A percentile compares a stretch with the other conserved stretches of the same genome.
These are phyloP conservation scores for Rosalia funebris DNA, from an alignment of 2,888 invertebrate species.

Conservation along the genomic window DNA sequence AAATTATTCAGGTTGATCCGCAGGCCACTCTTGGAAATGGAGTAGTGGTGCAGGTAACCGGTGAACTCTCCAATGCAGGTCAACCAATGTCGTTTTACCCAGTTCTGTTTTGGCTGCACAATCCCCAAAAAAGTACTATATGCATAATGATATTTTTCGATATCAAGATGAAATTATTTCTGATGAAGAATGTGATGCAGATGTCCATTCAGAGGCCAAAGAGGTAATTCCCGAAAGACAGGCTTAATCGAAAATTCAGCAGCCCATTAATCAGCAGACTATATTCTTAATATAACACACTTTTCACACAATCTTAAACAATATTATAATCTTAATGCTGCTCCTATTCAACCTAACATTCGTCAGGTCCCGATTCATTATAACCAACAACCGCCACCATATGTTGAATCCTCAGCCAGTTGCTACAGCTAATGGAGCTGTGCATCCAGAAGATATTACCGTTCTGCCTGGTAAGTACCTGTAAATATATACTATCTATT, in stretches of 20 bases:
- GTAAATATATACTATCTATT: not conserved
- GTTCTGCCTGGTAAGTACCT: constrained; percentile 50
- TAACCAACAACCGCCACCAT: constrained; percentile 57
- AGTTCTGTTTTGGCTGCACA: constrained; percentile 96
- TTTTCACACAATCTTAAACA: no score
- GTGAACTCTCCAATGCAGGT: constrained; percentile 95
- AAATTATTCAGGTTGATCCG: constrained; percentile 94
- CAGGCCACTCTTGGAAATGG: constrained; percentile 89
- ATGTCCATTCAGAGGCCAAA: constrained; percentile 73
- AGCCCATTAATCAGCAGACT: constrained; percentile 58
- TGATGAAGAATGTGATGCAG: constrained; percentile 71
- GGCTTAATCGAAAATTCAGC: constrained; percentile 49
- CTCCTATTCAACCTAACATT: constrained; percentile 53
- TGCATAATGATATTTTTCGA: constrained; percentile 98
- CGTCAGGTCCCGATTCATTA: constrained; percentile 44
- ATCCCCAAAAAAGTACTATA: constrained; percentile 97
- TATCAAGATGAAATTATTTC: constrained; percentile 83
- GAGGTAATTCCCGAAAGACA: constrained; percentile 63
- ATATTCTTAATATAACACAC: no score
- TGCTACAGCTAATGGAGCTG: constrained; percentile 61
- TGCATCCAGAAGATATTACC: constrained; percentile 62
- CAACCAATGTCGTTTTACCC: constrained; percentile 97
- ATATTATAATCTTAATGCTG: constrained; percentile 53
- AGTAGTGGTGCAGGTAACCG: constrained; percentile 97
- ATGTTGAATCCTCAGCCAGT: constrained; percentile 55